These are phyloP conservation scores for Rhagoletis pomonella DNA, from an alignment of 1,140 invertebrate species.

Conservation along the genomic window DNA sequence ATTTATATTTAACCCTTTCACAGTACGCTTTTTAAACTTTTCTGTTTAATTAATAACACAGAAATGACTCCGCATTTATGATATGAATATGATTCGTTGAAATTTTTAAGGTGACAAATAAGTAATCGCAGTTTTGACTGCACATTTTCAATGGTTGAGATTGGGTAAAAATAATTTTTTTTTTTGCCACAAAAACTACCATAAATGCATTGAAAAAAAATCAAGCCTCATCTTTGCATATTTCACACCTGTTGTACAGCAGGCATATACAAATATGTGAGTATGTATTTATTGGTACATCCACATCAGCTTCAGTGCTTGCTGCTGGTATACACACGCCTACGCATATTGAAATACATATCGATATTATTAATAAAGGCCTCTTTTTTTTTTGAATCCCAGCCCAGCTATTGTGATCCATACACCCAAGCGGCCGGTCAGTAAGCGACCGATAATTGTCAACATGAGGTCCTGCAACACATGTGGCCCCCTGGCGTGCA, in stretches of 20 bases:
- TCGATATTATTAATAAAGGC: conserved; percentile 24
- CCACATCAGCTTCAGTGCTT: not conserved
- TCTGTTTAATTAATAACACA: too few species aligned
- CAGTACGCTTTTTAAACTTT: too few species aligned
- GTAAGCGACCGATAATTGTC: conserved; percentile 43
- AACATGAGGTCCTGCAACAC: conserved; percentile 43
- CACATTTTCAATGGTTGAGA: too few species aligned
- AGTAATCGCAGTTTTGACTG: too few species aligned
- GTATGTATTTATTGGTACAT: not conserved
- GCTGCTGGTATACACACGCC: not conserved
- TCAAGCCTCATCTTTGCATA: not conserved
- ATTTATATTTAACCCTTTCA: too few species aligned
- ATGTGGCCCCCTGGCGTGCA: conserved; percentile 44
- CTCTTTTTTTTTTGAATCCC: not conserved
- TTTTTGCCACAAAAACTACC: not conserved
- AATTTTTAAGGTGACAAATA: too few species aligned
- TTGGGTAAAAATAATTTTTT: too few species aligned
- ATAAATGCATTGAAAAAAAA: not conserved
- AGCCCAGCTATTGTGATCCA: not conserved
- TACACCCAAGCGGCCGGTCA: not conserved
- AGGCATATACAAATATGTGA: not conserved
- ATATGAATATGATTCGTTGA: too few species aligned
- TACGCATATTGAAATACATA: not conserved
- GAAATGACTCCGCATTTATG: too few species aligned
- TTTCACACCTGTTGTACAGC: not conserved